A percentile compares a stretch with the other conserved stretches of the same genome.
Conservation (phyloP, 1,140 invertebrate species). For the Bombus soroeensis region DNA sequence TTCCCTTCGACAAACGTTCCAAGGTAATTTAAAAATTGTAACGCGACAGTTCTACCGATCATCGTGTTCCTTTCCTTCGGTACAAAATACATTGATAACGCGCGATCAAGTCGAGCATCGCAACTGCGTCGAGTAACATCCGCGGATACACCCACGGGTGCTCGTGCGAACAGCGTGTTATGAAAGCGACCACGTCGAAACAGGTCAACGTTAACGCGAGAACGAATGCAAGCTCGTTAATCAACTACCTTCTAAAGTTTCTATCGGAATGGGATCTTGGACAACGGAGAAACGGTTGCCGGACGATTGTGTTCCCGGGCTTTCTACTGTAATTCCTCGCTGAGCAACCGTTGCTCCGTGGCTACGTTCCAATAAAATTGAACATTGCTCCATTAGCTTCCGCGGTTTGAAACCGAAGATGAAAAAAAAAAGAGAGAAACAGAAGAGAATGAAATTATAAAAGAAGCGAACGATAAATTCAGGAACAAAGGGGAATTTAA, state of each 20-base stretch:
- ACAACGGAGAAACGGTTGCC: conserved; percentile 8
- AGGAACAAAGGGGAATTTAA: background rate
- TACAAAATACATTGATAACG: background rate
- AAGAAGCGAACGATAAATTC: background rate
- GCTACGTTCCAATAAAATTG: background rate
- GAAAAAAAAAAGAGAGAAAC: background rate
- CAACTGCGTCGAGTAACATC: background rate
- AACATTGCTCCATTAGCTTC: background rate
- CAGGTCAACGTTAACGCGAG: conserved; percentile 50
- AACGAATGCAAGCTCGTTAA: conserved; percentile 48
- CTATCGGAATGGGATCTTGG: conserved; percentile 28
- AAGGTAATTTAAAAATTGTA: too few relatives aligned
- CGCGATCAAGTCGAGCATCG: background rate
- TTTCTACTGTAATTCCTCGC: conserved; percentile 6
- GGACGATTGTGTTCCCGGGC: conserved; percentile 21
- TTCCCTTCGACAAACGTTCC: fast-evolving
- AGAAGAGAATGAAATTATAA: background rate
- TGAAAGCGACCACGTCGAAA: conserved; percentile 28
- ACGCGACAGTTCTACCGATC: too few relatives aligned
- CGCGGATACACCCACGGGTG: background rate
- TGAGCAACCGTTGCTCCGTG: background rate
- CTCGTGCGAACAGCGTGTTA: background rate
- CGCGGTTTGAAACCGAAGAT: background rate
- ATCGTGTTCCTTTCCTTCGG: background rate
- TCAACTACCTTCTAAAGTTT: conserved; percentile 36